Evolutionary conservation across 2,797 vertebrate species (phyloP).

Genomic region (Nyctalus aviator): DNA sequence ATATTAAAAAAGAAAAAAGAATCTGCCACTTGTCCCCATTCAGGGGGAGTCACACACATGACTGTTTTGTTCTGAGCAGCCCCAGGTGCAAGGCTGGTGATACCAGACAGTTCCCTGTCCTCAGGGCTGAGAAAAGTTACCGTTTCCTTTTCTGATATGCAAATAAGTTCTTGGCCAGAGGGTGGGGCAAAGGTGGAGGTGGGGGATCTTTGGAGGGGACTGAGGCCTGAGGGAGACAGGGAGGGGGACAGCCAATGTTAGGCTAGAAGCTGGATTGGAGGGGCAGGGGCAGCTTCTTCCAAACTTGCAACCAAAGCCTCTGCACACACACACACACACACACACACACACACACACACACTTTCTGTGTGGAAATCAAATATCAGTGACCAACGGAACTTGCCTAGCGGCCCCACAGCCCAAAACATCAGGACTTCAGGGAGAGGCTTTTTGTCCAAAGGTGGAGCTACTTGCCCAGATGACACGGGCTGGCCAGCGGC

Average conservation of each 20-base stretch:
- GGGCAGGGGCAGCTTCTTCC: not conserved
- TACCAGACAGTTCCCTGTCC: not conserved
- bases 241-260: not conserved
- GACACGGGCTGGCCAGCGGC: not conserved
- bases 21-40: not conserved
- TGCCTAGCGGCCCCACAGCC: not conserved
- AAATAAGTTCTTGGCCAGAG: not conserved
- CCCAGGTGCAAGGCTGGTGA: not conserved
- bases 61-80: not conserved
- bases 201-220: not conserved
- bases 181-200: not conserved
- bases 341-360: rapidly evolving
- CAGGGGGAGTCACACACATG: not conserved
- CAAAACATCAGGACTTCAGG: not conserved
- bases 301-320: not conserved
- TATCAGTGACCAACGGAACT: not conserved
- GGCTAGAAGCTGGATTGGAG: not conserved
- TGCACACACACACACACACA: too few species aligned
- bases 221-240: not conserved
- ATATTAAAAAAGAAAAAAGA: too few species aligned
- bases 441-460: not conserved
- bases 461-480: not conserved
- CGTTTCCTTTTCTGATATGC: not conserved
- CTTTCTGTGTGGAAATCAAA: not conserved
- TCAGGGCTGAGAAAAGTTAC: not conserved